Evolutionary conservation across 2,888 invertebrate species (phyloP).

Genomic region (Ochropacha duplaris): DNA sequence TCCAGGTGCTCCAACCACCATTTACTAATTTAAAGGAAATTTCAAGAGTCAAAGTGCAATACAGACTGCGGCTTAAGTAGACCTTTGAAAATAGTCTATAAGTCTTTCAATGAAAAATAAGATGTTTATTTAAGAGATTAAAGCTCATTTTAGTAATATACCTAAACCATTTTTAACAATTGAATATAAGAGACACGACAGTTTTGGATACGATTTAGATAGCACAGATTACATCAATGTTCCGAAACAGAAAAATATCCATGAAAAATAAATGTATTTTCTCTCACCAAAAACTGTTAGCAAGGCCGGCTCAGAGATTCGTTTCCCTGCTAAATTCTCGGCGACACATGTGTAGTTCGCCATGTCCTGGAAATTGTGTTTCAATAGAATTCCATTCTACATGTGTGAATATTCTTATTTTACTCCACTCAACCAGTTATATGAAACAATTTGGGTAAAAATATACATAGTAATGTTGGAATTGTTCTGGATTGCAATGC

Average conservation of each 20-base stretch:
- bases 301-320: conserved; percentile 92
- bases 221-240: too few species aligned
- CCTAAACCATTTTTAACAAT: too few species aligned
- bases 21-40: conserved; percentile 85
- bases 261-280: conserved; percentile 6
- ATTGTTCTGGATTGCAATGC: background rate
- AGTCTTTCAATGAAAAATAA: too few species aligned
- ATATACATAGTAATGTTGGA: background rate
- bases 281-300: conserved; percentile 95
- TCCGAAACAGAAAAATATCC: too few species aligned
- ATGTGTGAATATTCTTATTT: conserved; percentile 19
- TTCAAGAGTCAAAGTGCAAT: too few species aligned
- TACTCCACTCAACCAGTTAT: conserved; percentile 19
- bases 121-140: too few species aligned
- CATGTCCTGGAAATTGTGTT: conserved; percentile 85
- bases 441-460: conserved; percentile 10
- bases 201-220: too few species aligned
- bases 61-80: too few species aligned
- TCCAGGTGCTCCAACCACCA: conserved; percentile 98
- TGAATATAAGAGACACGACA: too few species aligned
- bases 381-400: conserved; percentile 23
- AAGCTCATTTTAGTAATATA: too few species aligned
- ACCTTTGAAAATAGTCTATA: too few species aligned
- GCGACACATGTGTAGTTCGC: conserved; percentile 98
- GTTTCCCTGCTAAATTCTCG: conserved; percentile 94